Conservation (phyloP, 2,797 vertebrate species). For the Heterohyrax brucei region DNA sequence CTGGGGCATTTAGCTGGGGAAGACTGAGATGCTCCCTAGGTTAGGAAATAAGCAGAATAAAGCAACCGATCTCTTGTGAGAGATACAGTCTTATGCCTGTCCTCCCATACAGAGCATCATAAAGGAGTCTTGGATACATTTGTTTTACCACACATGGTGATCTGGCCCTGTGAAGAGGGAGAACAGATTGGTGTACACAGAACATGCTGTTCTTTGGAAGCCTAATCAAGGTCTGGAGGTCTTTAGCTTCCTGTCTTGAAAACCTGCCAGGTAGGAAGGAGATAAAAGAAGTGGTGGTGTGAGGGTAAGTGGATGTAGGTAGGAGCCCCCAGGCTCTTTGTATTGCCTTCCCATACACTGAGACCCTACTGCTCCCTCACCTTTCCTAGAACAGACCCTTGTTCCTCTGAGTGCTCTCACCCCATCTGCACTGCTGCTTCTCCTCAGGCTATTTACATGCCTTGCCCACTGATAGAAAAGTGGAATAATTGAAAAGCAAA, state of each 20-base stretch:
- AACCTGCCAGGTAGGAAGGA: neutral
- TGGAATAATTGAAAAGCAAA: neutral
- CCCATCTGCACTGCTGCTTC: neutral
- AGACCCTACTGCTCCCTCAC: rapidly evolving
- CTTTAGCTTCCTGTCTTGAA: slow-evolving; percentile 43
- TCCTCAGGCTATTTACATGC: neutral
- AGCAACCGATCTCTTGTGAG: neutral
- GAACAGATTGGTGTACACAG: neutral
- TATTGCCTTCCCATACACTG: rapidly evolving
- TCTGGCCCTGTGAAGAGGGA: neutral
- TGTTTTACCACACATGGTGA: neutral
- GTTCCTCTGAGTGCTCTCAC: neutral
- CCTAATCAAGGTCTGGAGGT: neutral
- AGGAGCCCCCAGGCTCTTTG: neutral
- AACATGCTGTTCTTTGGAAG: neutral
- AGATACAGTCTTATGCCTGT: neutral
- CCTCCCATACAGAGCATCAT: neutral
- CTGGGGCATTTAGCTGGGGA: neutral
- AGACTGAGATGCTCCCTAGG: neutral
- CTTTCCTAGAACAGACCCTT: neutral
- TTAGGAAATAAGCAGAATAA: slow-evolving; percentile 56
- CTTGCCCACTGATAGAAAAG: neutral
- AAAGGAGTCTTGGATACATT: neutral
- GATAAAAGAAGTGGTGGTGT: too few species aligned
- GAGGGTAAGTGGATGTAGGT: neutral